A percentile compares a stretch with the other conserved stretches of the same genome.
Evolutionary conservation across 2,113 vertebrate genomes (phyloP).

Genomic region (Vicugna pacos): DNA sequence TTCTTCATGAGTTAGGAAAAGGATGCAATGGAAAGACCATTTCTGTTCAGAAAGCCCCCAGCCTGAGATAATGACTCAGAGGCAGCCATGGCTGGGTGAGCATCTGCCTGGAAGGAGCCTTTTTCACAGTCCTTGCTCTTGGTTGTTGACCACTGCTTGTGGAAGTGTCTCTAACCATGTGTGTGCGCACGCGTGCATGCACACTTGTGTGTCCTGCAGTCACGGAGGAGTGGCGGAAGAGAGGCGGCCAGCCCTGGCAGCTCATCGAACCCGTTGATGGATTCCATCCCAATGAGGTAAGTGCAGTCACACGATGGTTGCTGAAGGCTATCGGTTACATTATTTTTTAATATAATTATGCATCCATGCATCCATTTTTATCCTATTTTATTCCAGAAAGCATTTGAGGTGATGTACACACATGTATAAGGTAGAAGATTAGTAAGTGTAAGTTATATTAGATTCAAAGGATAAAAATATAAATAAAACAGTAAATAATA

Average conservation of each 20-base stretch:
- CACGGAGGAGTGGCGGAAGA: constrained; percentile 80
- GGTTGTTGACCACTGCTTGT: rapidly evolving
- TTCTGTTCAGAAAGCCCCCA: constrained; percentile 61
- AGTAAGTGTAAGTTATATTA: background rate
- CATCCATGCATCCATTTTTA: background rate
- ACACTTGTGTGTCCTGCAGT: constrained; percentile 65
- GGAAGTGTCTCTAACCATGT: background rate
- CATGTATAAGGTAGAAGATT: background rate
- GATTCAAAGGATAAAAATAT: background rate
- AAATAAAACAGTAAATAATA: background rate
- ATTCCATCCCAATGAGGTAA: constrained; percentile 90
- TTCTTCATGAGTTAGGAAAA: constrained; percentile 62
- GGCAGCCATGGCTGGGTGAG: background rate
- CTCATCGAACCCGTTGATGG: constrained; percentile 88
- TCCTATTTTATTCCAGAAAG: background rate
- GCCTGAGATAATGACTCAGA: constrained; percentile 50
- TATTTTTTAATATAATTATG: background rate
- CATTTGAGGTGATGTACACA: background rate
- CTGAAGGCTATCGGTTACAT: too few species aligned
- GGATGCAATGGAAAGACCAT: constrained; percentile 16
- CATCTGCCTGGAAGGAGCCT: background rate
- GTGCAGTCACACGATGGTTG: rapidly evolving
- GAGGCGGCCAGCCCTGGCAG: constrained; percentile 87
- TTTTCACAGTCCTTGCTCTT: constrained; percentile 13
- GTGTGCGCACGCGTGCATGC: rapidly evolving